A percentile compares a stretch with the other conserved stretches of the same genome.
Evolutionary conservation across 2,797 vertebrate species (phyloP).

Genomic region (Phalanger gymnotis): DNA sequence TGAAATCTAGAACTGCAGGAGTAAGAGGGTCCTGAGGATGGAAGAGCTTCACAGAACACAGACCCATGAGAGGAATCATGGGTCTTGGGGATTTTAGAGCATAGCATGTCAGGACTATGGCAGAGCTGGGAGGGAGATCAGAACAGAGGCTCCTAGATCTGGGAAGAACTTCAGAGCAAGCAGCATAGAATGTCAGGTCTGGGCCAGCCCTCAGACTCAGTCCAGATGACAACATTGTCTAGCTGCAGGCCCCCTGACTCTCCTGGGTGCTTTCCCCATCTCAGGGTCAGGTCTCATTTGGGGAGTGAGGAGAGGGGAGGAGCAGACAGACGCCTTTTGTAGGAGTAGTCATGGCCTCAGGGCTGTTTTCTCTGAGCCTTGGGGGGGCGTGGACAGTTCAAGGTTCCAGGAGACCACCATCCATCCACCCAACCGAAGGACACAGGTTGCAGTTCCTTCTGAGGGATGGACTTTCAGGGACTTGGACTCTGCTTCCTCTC

Average conservation of each 20-base stretch:
- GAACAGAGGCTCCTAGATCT: not conserved
- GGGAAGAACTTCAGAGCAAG: not conserved
- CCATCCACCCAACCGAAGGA: slow-evolving; percentile 60
- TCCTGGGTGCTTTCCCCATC: not conserved
- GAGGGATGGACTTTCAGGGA: slow-evolving; percentile 74
- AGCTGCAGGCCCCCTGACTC: not conserved
- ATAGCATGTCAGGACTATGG: not conserved
- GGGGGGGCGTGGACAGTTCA: slow-evolving; percentile 18
- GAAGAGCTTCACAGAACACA: not conserved
- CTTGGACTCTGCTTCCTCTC: slow-evolving; percentile 77
- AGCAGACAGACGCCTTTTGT: not conserved
- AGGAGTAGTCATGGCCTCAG: not conserved
- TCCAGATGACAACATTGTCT: not conserved
- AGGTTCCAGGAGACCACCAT: slow-evolving; percentile 51
- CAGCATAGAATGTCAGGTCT: not conserved
- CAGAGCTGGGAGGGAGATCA: not conserved
- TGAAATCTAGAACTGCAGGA: not conserved
- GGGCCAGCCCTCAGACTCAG: too few species aligned
- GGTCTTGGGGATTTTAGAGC: not conserved
- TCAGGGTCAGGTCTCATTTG: not conserved
- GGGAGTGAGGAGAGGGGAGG: not conserved
- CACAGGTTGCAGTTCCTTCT: slow-evolving; percentile 29
- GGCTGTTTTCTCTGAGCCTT: slow-evolving; percentile 9
- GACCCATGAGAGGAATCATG: not conserved
- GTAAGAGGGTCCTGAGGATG: not conserved